Evolutionary conservation across 2,113 vertebrate species (phyloP), one percentile per base, ranked within the genome.

Genomic region (Phylloscopus whistleri): DNA sequence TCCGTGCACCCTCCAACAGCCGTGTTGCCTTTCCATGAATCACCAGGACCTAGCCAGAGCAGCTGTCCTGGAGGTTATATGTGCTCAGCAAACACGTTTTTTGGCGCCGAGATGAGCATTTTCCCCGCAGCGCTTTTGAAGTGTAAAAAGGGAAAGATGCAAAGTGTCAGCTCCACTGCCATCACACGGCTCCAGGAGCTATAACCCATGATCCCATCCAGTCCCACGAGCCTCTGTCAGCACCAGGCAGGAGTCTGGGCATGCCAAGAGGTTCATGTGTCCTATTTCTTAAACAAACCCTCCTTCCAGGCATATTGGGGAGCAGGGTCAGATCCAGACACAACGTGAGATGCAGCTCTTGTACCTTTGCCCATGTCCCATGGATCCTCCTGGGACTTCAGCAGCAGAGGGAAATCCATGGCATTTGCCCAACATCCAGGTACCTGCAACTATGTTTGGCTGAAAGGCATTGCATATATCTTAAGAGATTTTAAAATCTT

Each of bases 191-290:
- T 72, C 80, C 56, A 26, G 41, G 28, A 93, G 58, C 60, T 12
- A 3, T 11, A 62, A 33, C 13, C 41, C 51, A 21, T 0, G 0
- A 39, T 59, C 43, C 60, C 76, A 31, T 24, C 43, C 80, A 59
- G 43, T 8, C 48, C 67, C 75, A 23, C 0, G 1, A 58, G 78
- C 27, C 35, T 59, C n/a, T 2, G 4, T 28, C 0, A 0, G 67
- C 3, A 8, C 43, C 43, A 76, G 18, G 27, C 5, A 5, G 79
- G 51, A 13, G 9, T 22, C 41, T n/a, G 66, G 30, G 35, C 7
- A 10, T 14, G 23, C 31, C 4, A 1, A 74, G 52, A 43, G 44
- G 39, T 76, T 63, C 48, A 7, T 17, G 19, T 21, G 10, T 44
- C 49, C 41, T 27, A 8, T 33, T 79, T 62, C 48, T 37, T 3